Base-by-base conservation (phyloP, 1,140 invertebrate species). In the Hesperophylax magnus region DNA sequence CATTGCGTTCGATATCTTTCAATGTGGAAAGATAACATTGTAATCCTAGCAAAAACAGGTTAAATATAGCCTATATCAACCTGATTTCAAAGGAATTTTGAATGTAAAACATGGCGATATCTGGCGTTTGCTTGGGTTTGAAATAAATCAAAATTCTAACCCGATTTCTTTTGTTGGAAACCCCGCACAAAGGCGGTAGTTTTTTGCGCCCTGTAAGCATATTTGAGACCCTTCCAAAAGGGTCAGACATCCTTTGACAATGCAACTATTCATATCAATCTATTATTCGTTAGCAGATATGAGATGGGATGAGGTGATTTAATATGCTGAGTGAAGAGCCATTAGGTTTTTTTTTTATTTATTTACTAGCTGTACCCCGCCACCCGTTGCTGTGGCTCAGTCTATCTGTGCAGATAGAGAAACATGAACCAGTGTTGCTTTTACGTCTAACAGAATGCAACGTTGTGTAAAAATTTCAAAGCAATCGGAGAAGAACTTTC, bases 231-330 rank as follows among this genome's bases (percentile, higher is more conserved):
- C 58, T 79, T 79, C 77, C 47, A 56, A 67, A 75, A 78, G 39
- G 69, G 77, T 74, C 61, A 20, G 58, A 20, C 69, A 22, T 18
- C 47, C 65, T 78, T 39, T 72, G 52, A 82, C 77, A 77, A 54
- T 75, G 76, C 76, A 78, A 82, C 54, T 82, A 78, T 82, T 79
- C 39, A 82, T 76, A 82, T 75, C 81, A 65, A 54, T 75, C 79
- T 65, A 75, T 80, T 80, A 80, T 80, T 80, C 52, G 53, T 69
- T 69, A 17, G 63, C 4, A 14, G 24, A 52, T 39, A 24, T 56
- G 27, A 53, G 39, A 78, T 17, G 24, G 24, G 31, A 11, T 61
- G 58, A 61, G 14, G 58, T 47, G 39, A 47, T 47, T 47, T 47
- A 47, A 47, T 47, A 47, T 47, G 39, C 11, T 6, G 9, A 47